Conservation (phyloP, 2,888 invertebrate species). For the Halocaridina rubra region DNA sequence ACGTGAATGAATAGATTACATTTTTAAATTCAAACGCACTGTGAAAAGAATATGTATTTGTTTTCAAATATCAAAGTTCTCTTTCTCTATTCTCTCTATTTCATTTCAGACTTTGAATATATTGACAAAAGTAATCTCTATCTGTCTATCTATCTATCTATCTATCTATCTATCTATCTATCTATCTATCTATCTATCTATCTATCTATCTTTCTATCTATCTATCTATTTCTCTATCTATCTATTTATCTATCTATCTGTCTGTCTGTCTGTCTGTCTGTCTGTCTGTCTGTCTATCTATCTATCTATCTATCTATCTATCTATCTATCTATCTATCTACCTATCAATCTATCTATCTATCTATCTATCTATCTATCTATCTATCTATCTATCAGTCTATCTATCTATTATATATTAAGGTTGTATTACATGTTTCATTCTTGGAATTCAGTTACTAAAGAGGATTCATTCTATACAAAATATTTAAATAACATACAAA, state of each 20-base stretch:
- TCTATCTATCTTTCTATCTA: neutral
- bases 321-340: neutral
- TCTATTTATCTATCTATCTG: neutral
- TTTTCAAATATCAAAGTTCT: too few species aligned
- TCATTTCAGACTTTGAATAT: too few species aligned
- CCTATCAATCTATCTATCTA: neutral
- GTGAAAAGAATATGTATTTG: too few species aligned
- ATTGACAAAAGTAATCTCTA: too few species aligned
- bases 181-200: neutral
- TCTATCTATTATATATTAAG: too few species aligned
- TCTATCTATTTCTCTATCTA: neutral
- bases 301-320: constrained; percentile 13
- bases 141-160: neutral
- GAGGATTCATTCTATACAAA: too few species aligned
- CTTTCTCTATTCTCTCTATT: too few species aligned
- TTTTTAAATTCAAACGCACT: too few species aligned
- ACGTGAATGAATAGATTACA: too few species aligned
- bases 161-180: neutral
- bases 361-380: neutral
- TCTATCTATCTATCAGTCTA: neutral
- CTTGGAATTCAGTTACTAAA: too few species aligned
- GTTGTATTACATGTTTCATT: too few species aligned
- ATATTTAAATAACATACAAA: too few species aligned
- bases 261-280: constrained; percentile 26
- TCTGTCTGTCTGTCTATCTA: constrained; percentile 22